A percentile compares a stretch with the other conserved stretches of the same genome.
Conservation (phyloP, 2,113 vertebrate species). For the Seriola quinqueradiata region DNA sequence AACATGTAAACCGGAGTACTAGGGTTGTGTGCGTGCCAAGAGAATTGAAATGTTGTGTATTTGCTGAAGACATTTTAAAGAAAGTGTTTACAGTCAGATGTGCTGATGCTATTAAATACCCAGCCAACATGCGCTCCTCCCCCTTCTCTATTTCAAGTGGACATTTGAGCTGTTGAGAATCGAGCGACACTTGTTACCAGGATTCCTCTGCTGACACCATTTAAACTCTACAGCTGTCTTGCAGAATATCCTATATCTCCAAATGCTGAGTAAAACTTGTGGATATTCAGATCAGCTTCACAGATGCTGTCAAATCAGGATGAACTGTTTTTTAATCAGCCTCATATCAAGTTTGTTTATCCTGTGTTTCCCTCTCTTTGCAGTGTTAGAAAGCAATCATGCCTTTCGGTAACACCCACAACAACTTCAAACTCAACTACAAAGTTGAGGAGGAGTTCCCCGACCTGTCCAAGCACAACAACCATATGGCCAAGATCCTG, state of each 20-base stretch:
- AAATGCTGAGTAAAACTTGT: neutral
- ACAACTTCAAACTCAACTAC: slow-evolving; percentile 94
- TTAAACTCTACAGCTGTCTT: slow-evolving; percentile 72
- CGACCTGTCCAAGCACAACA: slow-evolving; percentile 91
- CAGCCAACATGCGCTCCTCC: slow-evolving; percentile 18
- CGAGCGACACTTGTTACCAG: slow-evolving; percentile 73
- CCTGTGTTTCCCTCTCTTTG: slow-evolving; percentile 9
- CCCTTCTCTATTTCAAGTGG: slow-evolving; percentile 72
- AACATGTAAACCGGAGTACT: slow-evolving; percentile 15
- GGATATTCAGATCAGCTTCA: neutral
- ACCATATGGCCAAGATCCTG: slow-evolving; percentile 95
- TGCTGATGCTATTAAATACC: slow-evolving; percentile 76
- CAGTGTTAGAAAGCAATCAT: slow-evolving; percentile 86
- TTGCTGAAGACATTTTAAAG: slow-evolving; percentile 20
- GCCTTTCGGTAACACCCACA: slow-evolving; percentile 95
- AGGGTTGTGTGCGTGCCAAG: neutral
- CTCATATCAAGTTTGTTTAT: neutral
- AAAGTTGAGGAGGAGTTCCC: slow-evolving; percentile 90
- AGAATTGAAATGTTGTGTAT: neutral
- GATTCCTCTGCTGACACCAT: slow-evolving; percentile 56
- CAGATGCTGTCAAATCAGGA: neutral
- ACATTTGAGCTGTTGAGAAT: slow-evolving; percentile 65
- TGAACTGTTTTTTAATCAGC: neutral
- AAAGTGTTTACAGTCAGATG: slow-evolving; percentile 36
- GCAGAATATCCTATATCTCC: slow-evolving; percentile 10